A percentile compares a stretch with the other conserved stretches of the same genome.
phyloP scores from a whole-genome alignment of 2,888 invertebrate species.

The Drosophila buzzatii region DNA sequence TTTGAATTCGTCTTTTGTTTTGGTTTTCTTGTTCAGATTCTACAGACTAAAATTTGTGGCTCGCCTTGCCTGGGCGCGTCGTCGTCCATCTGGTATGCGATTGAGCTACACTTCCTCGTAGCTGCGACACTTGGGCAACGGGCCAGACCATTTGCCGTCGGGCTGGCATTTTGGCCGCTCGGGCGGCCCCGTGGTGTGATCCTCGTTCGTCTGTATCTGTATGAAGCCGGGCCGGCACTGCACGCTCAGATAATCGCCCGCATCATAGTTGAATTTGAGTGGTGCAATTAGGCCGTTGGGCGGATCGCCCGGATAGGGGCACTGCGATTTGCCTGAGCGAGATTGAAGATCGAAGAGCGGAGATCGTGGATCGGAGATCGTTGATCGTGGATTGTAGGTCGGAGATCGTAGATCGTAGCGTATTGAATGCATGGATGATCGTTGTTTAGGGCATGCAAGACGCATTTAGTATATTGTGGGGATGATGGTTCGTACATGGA shows the following conservation, averaged over 20 bases:
- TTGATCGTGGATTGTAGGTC: constrained; percentile 9
- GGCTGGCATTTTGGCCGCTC: constrained; percentile 88
- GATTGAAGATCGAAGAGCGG: neutral
- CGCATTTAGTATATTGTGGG: neutral
- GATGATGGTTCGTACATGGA: constrained; percentile 43
- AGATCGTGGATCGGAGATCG: neutral
- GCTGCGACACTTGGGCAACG: constrained; percentile 89
- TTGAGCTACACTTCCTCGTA: constrained; percentile 87
- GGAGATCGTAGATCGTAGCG: neutral
- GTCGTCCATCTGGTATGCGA: constrained; percentile 8
- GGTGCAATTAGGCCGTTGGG: constrained; percentile 90
- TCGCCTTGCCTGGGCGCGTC: constrained; percentile 5
- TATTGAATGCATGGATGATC: constrained; percentile 47
- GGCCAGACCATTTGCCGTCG: constrained; percentile 90
- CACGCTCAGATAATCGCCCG: constrained; percentile 90
- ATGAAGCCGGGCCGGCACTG: constrained; percentile 89
- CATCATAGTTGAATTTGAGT: constrained; percentile 90
- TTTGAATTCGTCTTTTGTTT: constrained; percentile 15
- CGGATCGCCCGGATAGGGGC: constrained; percentile 90
- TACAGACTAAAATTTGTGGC: constrained; percentile 37
- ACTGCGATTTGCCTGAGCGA: constrained; percentile 89
- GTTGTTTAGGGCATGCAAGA: constrained; percentile 47
- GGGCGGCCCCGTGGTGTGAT: constrained; percentile 85
- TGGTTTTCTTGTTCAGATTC: constrained; percentile 11
- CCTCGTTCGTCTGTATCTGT: constrained; percentile 85